Base-by-base conservation (phyloP, 2,113 vertebrate species). In the Genyomyrus donnyi region DNA sequence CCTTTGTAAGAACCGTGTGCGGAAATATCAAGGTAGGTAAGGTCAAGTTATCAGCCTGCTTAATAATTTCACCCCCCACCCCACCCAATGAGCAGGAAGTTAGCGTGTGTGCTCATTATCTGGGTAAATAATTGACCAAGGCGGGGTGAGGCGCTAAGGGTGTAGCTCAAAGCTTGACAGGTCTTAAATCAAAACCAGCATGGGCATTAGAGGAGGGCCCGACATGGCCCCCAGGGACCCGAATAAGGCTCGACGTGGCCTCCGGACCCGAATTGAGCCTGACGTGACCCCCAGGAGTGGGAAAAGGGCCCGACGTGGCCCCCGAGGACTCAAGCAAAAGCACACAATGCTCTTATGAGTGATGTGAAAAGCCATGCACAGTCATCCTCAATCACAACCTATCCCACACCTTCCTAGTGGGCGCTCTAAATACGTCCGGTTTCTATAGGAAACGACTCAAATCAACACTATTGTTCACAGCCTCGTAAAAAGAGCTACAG, bases 111-210 rank as follows among this genome's bases (percentile, higher is more conserved):
- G 62, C 27, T 88, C 56, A 46, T 49, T 90, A 87, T 80, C 17
- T 52, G 17, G 42, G 62, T 88, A 90, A 90, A 90, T 90, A 90
- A 90, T 88, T 90, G 85, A 90, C 89, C 49, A 53, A 42, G 85
- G 85, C 19, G 46, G 85, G 83, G 88, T 80, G 48, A 83, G 48
- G 88, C 35, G 9, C 45, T 31, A 46, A 39, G 27, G 46, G 31
- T 31, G 46, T 4, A 35, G 86, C 85, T n/a, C 50, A 77, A 27
- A 15, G 45, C 19, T 48, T 49, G 17, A 7, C 31, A 19, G 27
- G 48, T 39, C 66, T 27, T 31, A 15, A 66, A 49, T 46, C 52
- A 35, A 58, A 24, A 53, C 35, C 50, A 35, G 50, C 15, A 3
- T 88, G 45, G 83, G 9, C 24, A 85, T 11, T 8, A 49, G 35